Base-by-base conservation (phyloP, 30 jellyfish, hydroid and myxozoan genomes). In the Euphysa ruthae region DNA sequence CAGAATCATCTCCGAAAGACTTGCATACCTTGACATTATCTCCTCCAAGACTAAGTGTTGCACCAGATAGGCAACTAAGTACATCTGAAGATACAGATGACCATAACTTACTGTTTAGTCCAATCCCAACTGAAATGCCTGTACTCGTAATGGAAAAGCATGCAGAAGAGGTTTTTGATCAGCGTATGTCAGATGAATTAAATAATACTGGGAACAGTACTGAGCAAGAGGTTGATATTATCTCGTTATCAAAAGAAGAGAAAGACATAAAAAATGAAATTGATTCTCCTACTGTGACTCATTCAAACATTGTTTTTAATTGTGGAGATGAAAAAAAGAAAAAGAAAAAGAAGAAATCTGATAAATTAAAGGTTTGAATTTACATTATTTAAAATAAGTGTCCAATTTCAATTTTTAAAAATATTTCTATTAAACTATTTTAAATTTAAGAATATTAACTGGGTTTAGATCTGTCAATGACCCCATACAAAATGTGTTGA, bases 291-390 rank as follows among this genome's bases (percentile, higher is more conserved):
- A 23, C 35, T 43, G 4, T 65, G 77, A 6, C 6, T 7, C 35
- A 24, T 32, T 15, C 74, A 35, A 29, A 46, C 34, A 30, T 16
- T 26, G 26, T 26, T 54, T 18, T 6, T 50, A 35, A 34, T 3
- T 4, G 49, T 19, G 19, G 27, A 30, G 78, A 72, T 5, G 82
- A 49, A 55, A 72, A 72, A 32, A 72, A 72, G 70, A 72, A 72
- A 43, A 62, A 62, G 65, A 62, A 72, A 58, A 58, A 72, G 49
- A 72, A 72, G 77, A 72, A 72, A 55, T 12, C 14, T 38, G 14
- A 12, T n/a, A 38, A 13, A 12, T 38, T 12, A 38, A 38, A 38
- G n/a, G 54, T 13, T 38, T n/a, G n/a, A n/a, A n/a, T n/a, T n/a
- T n/a, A n/a, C n/a, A n/a, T n/a, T n/a, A n/a, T n/a, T n/a, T n/a